Percentiles rank a stretch among this genome's conserved stretches.
Evolutionary conservation across 92 coral and sea anemone species (phyloP).

Genomic region (Porites rus): DNA sequence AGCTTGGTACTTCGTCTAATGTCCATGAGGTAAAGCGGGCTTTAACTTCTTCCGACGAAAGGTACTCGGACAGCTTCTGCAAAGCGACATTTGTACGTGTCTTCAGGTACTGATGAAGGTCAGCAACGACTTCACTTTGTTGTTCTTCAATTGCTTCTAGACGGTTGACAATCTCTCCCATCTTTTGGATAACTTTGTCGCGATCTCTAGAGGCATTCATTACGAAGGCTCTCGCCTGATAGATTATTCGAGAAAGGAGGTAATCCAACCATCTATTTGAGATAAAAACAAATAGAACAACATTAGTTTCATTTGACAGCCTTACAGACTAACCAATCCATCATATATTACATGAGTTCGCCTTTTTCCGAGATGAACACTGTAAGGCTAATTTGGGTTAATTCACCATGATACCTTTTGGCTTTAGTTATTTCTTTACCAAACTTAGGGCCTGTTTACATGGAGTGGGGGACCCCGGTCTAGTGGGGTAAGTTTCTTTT

Average conservation of each 20-base stretch:
- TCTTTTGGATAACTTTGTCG: not conserved
- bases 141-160: not conserved
- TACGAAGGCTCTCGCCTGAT: constrained; percentile 8
- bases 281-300: no score
- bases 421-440: no score
- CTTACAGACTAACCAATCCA: no score
- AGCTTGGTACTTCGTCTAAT: not conserved
- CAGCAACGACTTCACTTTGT: not conserved
- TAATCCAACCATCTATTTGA: constrained; percentile 22
- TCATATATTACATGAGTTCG: no score
- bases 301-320: no score
- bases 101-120: not conserved
- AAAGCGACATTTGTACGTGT: not conserved
- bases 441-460: no score
- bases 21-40: constrained; percentile 24
- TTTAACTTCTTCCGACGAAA: not conserved
- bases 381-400: no score
- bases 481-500: no score
- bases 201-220: constrained; percentile 17
- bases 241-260: constrained; percentile 8
- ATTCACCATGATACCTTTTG: no score
- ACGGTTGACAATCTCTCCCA: not conserved
- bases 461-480: no score
- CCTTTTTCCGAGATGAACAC: no score
- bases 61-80: not conserved